Percentiles rank a stretch among this genome's conserved stretches.
These are phyloP conservation scores for Elmis aenea DNA, from an alignment of 2,888 invertebrate genomes.

Conservation along the genomic window DNA sequence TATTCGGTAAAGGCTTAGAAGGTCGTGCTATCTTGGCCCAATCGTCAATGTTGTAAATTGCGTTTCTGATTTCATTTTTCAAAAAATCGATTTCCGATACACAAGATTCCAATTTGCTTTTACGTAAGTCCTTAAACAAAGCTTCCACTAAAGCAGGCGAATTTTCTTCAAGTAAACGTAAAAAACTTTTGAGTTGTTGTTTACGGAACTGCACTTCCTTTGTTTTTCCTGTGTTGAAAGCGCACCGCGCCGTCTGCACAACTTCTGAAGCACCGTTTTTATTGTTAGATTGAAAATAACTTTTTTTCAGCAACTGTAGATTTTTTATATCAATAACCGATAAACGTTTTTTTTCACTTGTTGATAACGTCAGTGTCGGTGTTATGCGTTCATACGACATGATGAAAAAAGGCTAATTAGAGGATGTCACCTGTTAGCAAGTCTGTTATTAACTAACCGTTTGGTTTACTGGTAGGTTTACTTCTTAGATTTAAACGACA, in stretches of 20 bases:
- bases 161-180: conserved; percentile 78
- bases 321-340: no score
- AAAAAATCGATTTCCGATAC: conserved; percentile 76
- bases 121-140: conserved; percentile 72
- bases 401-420: no score
- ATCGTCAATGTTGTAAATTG: conserved; percentile 65
- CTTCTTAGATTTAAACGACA: no score
- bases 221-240: conserved; percentile 79
- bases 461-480: no score
- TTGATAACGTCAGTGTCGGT: no score
- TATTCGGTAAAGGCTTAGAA: conserved; percentile 62
- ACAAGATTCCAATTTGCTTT: conserved; percentile 72
- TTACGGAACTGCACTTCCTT: conserved; percentile 73
- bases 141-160: conserved; percentile 67
- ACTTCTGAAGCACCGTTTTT: no score
- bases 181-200: conserved; percentile 69
- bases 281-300: no score
- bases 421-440: no score
- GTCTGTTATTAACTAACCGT: no score
- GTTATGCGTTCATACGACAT: no score
- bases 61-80: conserved; percentile 69
- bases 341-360: no score
- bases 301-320: no score
- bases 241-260: conserved; percentile 64
- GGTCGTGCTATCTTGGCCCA: conserved; percentile 76